Evolutionary conservation across 2,888 invertebrate species (phyloP).

Genomic region (Amphiduros pacificus): DNA sequence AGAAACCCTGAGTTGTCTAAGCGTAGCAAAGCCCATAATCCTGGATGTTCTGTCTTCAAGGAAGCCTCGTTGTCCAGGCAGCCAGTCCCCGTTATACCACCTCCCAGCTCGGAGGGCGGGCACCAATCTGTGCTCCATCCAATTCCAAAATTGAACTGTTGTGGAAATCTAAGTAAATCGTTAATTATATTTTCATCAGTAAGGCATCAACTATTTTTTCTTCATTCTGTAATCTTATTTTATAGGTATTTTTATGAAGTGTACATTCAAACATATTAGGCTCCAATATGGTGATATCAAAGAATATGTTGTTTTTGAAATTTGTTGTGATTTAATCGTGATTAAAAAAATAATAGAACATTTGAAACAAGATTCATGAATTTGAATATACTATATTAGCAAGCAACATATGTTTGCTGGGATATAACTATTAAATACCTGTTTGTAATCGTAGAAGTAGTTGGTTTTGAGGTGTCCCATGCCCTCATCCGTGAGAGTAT

Average conservation of each 20-base stretch:
- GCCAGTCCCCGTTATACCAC: slow-evolving; percentile 63
- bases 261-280: neutral
- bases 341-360: too few relatives aligned
- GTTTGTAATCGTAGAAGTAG: too few relatives aligned
- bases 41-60: slow-evolving; percentile 62
- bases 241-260: neutral
- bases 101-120: slow-evolving; percentile 55
- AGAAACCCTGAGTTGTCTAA: slow-evolving; percentile 62
- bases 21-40: slow-evolving; percentile 64
- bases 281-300: neutral
- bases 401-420: too few relatives aligned
- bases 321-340: too few relatives aligned
- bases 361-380: too few relatives aligned
- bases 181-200: neutral
- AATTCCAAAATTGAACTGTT: slow-evolving; percentile 58
- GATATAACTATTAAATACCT: too few relatives aligned
- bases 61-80: slow-evolving; percentile 62
- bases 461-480: too few relatives aligned
- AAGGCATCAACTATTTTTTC: neutral
- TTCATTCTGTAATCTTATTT: neutral
- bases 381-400: too few relatives aligned
- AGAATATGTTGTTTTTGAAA: too few relatives aligned
- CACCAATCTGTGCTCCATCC: slow-evolving; percentile 57
- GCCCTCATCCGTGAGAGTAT: too few relatives aligned
- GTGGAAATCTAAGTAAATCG: too few relatives aligned